Evolutionary conservation across 2,888 invertebrate genomes (phyloP).

Genomic region (Eupithecia insigniata): DNA sequence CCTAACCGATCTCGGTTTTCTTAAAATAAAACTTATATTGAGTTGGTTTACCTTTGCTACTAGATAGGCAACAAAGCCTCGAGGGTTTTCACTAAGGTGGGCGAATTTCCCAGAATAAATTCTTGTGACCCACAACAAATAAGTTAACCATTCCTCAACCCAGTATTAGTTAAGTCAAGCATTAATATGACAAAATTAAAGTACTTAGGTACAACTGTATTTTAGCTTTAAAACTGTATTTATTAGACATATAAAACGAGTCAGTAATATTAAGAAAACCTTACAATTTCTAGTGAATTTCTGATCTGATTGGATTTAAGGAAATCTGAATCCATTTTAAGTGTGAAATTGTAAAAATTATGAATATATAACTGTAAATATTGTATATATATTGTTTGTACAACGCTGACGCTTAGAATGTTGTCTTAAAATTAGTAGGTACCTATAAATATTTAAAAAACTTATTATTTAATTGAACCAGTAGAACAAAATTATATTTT

Average conservation of each 20-base stretch:
- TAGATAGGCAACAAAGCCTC: not conserved
- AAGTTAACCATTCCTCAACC: conserved; percentile 71
- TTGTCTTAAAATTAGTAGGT: conserved; percentile 6
- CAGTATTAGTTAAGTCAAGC: conserved; percentile 62
- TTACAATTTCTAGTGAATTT: conserved; percentile 47
- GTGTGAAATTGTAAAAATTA: not conserved
- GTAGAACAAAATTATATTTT: conserved; percentile 8
- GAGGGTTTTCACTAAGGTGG: not conserved
- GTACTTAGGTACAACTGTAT: conserved; percentile 42
- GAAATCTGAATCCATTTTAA: not conserved
- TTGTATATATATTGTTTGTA: conserved; percentile 36
- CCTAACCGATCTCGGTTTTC: conserved; percentile 19
- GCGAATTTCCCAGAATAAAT: not conserved
- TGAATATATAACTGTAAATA: conserved; percentile 27
- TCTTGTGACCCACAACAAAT: conserved; percentile 13
- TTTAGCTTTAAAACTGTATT: conserved; percentile 69
- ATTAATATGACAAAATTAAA: conserved; percentile 44
- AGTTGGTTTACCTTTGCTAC: not conserved
- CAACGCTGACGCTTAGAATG: conserved; percentile 26
- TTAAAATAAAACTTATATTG: not conserved
- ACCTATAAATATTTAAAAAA: conserved; percentile 5
- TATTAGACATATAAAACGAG: conserved; percentile 66
- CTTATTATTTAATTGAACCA: not conserved
- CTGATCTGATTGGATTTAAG: conserved; percentile 46
- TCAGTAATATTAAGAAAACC: conserved; percentile 76